Percentiles rank a stretch among this genome's conserved stretches.
Conservation (phyloP, 2,888 invertebrate species). For the Perdita meconis region DNA sequence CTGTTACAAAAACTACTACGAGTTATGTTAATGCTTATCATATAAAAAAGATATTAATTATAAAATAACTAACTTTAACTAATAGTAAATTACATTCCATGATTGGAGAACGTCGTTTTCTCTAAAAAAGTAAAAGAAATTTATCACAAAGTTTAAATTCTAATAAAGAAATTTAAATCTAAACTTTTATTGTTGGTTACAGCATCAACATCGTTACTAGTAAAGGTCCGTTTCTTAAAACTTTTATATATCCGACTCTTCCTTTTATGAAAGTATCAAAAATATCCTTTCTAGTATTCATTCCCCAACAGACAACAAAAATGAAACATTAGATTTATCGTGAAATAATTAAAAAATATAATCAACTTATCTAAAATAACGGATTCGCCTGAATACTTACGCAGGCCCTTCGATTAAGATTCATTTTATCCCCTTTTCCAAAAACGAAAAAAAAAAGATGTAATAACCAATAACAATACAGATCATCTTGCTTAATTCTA, state of each 20-base stretch:
- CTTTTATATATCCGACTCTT: slow-evolving; percentile 79
- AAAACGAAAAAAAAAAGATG: slow-evolving; percentile 43
- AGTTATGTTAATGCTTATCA: slow-evolving; percentile 68
- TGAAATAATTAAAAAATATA: slow-evolving; percentile 80
- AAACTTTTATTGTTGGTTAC: slow-evolving; percentile 80
- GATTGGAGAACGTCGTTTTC: slow-evolving; percentile 57
- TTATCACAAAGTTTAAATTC: slow-evolving; percentile 70
- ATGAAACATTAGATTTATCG: slow-evolving; percentile 77
- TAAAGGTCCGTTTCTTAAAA: slow-evolving; percentile 78
- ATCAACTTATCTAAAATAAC: slow-evolving; percentile 78
- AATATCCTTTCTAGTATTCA: slow-evolving; percentile 85
- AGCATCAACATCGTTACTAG: slow-evolving; percentile 79
- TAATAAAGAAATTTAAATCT: slow-evolving; percentile 77
- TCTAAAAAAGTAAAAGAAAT: slow-evolving; percentile 67
- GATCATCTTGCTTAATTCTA: slow-evolving; percentile 74
- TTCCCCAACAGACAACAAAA: slow-evolving; percentile 82
- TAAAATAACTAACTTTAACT: slow-evolving; percentile 65
- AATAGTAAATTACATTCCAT: slow-evolving; percentile 66
- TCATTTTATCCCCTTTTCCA: slow-evolving; percentile 69
- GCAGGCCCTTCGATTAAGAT: slow-evolving; percentile 73
- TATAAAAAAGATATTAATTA: slow-evolving; percentile 71
- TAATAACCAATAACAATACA: slow-evolving; percentile 65
- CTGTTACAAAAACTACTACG: slow-evolving; percentile 71
- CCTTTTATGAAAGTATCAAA: slow-evolving; percentile 86
- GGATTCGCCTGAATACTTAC: slow-evolving; percentile 72